A percentile compares a stretch with the other conserved stretches of the same genome.
phyloP scores from a whole-genome alignment of 1,140 invertebrate species.

The Zeugodacus cucurbitae region DNA sequence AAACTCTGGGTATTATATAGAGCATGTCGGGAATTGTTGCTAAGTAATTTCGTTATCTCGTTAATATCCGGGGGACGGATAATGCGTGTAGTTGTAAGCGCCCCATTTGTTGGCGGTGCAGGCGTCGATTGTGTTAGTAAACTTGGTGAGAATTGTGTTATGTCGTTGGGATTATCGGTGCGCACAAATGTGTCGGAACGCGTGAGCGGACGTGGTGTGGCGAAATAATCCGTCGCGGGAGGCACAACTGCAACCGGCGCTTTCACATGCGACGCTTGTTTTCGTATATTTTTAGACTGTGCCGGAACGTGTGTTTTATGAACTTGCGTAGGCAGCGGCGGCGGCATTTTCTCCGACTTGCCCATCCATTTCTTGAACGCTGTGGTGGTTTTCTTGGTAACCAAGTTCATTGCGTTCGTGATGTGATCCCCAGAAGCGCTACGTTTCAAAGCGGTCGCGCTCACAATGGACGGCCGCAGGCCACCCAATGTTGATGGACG shows the following conservation, averaged over 20 bases:
- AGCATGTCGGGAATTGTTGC: neutral
- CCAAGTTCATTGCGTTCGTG: slow-evolving; percentile 53
- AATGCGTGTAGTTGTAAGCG: neutral
- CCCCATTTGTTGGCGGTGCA: neutral
- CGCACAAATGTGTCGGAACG: slow-evolving; percentile 63
- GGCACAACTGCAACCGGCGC: neutral
- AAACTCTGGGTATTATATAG: slow-evolving; percentile 41
- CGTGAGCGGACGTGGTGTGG: slow-evolving; percentile 52
- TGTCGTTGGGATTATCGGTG: slow-evolving; percentile 42
- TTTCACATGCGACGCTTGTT: slow-evolving; percentile 6
- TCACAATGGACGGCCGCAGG: slow-evolving; percentile 28
- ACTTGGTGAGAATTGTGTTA: slow-evolving; percentile 7
- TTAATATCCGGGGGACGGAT: neutral
- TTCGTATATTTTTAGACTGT: neutral
- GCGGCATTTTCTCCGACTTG: slow-evolving; percentile 38
- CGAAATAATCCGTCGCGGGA: neutral
- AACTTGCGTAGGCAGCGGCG: neutral
- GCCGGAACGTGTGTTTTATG: neutral
- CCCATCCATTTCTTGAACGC: slow-evolving; percentile 48
- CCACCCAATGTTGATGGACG: slow-evolving; percentile 41
- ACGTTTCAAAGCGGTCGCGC: slow-evolving; percentile 53
- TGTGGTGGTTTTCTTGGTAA: slow-evolving; percentile 53
- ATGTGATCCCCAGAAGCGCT: slow-evolving; percentile 57
- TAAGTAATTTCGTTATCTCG: slow-evolving; percentile 22
- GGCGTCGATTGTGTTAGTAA: slow-evolving; percentile 37